Evolutionary conservation across 2,888 invertebrate species (phyloP).

Genomic region (Cataglyphis rosenhaueri): DNA sequence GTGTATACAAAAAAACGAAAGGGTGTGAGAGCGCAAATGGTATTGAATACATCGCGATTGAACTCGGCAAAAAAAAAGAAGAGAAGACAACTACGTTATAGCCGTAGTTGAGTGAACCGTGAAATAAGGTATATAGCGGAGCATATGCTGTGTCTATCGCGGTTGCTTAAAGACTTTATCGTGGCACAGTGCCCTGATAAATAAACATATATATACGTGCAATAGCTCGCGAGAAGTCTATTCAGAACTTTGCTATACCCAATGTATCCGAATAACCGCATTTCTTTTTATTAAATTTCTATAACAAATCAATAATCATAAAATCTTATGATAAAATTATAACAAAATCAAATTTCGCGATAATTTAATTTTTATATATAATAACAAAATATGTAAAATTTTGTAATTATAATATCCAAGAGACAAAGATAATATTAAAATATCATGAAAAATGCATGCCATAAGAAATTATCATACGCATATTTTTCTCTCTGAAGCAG

Average conservation of each 20-base stretch:
- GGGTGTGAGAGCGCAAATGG: background rate
- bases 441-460: background rate
- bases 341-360: background rate
- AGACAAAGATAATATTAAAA: background rate
- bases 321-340: background rate
- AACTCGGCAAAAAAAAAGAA: background rate
- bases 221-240: background rate
- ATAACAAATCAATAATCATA: background rate
- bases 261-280: background rate
- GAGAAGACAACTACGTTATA: slow-evolving; percentile 7
- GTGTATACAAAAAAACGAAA: background rate
- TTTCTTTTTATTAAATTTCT: background rate
- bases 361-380: background rate
- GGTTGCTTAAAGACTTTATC: background rate
- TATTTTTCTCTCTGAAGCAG: background rate
- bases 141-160: background rate
- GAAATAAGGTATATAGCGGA: background rate
- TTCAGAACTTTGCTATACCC: background rate
- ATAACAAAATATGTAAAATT: background rate
- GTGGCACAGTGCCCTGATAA: slow-evolving; percentile 1
- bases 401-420: background rate
- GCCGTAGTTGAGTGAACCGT: background rate
- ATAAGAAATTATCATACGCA: background rate
- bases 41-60: background rate
- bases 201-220: background rate